Evolutionary conservation across 2,888 invertebrate species (phyloP).

Genomic region (Abrostola triplasia): DNA sequence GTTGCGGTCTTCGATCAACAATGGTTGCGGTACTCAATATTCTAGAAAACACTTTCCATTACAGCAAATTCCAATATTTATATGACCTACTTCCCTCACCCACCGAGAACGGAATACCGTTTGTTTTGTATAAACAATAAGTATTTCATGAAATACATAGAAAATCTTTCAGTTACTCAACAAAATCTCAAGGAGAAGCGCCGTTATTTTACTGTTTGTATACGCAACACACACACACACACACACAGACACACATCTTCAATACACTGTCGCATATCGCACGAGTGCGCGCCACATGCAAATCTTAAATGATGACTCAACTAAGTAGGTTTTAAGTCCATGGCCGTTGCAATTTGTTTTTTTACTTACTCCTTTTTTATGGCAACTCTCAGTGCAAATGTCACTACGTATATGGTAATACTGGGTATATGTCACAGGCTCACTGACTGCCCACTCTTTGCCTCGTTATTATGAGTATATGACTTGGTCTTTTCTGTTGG

Average conservation of each 20-base stretch:
- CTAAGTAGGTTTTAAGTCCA: conserved; percentile 39
- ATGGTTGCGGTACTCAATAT: too few species aligned
- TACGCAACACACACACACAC: background rate
- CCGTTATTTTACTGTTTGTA: background rate
- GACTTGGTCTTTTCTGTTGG: background rate
- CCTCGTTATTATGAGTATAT: background rate
- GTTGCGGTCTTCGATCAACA: too few species aligned
- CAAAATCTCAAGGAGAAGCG: background rate
- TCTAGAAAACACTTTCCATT: too few species aligned
- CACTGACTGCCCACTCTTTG: conserved; percentile 8
- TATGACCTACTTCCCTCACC: too few species aligned
- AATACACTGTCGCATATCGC: too few species aligned
- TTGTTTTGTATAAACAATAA: too few species aligned
- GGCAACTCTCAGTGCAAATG: conserved; percentile 25
- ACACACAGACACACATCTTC: background rate
- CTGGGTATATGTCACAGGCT: conserved; percentile 21
- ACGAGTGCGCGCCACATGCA: background rate
- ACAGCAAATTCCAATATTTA: too few species aligned
- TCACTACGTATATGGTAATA: conserved; percentile 25
- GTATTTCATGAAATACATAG: background rate
- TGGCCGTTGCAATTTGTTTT: conserved; percentile 28
- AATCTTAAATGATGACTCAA: conserved; percentile 21
- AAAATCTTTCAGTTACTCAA: background rate
- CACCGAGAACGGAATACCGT: too few species aligned
- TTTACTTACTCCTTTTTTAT: conserved; percentile 10